These are phyloP conservation scores for Gavia stellata DNA, from an alignment of 2,113 vertebrate genomes.

Conservation along the genomic window DNA sequence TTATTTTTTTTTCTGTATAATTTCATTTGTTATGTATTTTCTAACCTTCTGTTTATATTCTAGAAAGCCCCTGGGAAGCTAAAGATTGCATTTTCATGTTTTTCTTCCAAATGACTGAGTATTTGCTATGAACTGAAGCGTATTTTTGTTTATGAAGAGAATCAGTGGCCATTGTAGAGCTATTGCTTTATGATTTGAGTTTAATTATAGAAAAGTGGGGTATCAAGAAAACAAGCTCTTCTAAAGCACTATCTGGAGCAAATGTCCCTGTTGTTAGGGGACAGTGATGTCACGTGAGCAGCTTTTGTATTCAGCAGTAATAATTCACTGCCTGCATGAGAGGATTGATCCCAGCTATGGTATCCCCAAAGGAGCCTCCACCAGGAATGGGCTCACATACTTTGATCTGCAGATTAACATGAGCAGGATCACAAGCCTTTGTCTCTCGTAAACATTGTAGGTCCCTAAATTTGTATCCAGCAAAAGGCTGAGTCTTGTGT, in stretches of 20 bases:
- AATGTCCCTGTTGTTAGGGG: constrained; percentile 74
- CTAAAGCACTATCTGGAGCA: constrained; percentile 72
- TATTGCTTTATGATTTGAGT: constrained; percentile 67
- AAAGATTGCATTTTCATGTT: constrained; percentile 38
- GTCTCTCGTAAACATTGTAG: constrained; percentile 82
- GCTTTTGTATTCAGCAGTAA: constrained; percentile 91
- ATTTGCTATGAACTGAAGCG: constrained; percentile 13
- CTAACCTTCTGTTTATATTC: constrained; percentile 42
- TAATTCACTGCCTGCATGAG: constrained; percentile 86
- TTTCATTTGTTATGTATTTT: constrained; percentile 55
- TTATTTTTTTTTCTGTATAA: not conserved
- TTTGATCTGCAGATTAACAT: constrained; percentile 91
- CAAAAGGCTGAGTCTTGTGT: constrained; percentile 86
- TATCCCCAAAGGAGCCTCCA: constrained; percentile 83
- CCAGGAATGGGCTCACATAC: constrained; percentile 75
- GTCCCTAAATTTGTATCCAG: constrained; percentile 84
- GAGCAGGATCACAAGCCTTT: constrained; percentile 83
- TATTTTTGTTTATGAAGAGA: constrained; percentile 65
- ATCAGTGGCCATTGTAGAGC: constrained; percentile 61
- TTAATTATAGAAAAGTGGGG: constrained; percentile 72
- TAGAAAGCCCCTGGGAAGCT: constrained; percentile 39
- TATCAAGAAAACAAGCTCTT: constrained; percentile 76
- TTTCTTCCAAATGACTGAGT: constrained; percentile 46
- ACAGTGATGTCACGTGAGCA: constrained; percentile 80
- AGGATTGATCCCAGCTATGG: constrained; percentile 85